Percentiles rank a stretch among this genome's conserved stretches.
Evolutionary conservation across 2,797 vertebrate genomes (phyloP).

Genomic region (Enteromius thamalakanensis): DNA sequence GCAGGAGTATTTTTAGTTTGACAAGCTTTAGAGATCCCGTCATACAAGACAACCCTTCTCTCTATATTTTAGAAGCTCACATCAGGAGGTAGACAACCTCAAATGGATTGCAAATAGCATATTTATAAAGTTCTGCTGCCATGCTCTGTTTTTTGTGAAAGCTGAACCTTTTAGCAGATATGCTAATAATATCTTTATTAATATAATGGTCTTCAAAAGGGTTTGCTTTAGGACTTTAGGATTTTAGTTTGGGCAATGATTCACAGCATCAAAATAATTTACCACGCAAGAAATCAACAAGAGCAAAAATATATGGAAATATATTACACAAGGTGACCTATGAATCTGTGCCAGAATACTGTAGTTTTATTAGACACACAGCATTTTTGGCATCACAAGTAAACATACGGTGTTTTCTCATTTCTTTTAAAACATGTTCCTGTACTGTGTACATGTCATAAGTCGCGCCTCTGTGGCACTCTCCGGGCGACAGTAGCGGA

Average conservation of each 20-base stretch:
- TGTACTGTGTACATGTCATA: neutral
- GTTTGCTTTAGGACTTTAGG: neutral
- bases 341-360: neutral
- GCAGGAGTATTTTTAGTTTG: slow-evolving; percentile 30
- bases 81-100: slow-evolving; percentile 23
- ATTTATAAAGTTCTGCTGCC: neutral
- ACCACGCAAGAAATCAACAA: neutral
- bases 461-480: too few species aligned
- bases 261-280: neutral
- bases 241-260: neutral
- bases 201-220: too few species aligned
- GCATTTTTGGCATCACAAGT: neutral
- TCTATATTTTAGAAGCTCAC: slow-evolving; percentile 43
- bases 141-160: neutral
- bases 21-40: slow-evolving; percentile 27
- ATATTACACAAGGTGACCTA: neutral
- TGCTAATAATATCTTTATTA: neutral
- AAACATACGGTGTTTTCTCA: neutral
- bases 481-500: too few species aligned
- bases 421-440: neutral
- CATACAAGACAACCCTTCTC: slow-evolving; percentile 13
- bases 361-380: neutral
- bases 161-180: neutral
- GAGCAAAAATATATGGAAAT: neutral
- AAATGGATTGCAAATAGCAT: slow-evolving; percentile 37